Percentiles rank a stretch among this genome's conserved stretches.
phyloP scores from a whole-genome alignment of 2,888 invertebrate species.

The Tetropium fuscum region DNA sequence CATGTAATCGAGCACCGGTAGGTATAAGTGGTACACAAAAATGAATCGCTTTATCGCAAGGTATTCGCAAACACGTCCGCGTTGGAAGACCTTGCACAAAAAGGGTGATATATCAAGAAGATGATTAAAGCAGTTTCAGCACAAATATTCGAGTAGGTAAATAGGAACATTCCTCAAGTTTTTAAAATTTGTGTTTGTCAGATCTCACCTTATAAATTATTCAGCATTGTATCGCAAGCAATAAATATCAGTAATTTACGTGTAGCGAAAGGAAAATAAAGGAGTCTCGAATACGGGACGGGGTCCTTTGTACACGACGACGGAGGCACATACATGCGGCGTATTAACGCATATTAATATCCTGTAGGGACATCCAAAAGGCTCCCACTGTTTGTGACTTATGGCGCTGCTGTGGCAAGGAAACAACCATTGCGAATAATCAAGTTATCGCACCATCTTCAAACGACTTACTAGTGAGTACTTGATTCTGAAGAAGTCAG shows the following conservation, averaged over 20 bases:
- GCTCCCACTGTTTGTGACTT: slow-evolving; percentile 62
- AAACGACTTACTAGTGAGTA: background rate
- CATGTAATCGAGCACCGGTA: slow-evolving; percentile 12
- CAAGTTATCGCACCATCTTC: slow-evolving; percentile 3
- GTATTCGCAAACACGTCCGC: slow-evolving; percentile 26
- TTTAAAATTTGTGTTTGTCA: slow-evolving; percentile 65
- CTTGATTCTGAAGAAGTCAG: too few relatives aligned
- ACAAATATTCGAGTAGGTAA: slow-evolving; percentile 59
- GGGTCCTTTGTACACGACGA: slow-evolving; percentile 42
- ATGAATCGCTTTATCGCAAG: slow-evolving; percentile 16
- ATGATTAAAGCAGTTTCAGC: slow-evolving; percentile 56
- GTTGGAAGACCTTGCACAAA: slow-evolving; percentile 20
- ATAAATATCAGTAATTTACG: slow-evolving; percentile 64
- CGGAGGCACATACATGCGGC: slow-evolving; percentile 47
- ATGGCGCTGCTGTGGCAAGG: slow-evolving; percentile 38
- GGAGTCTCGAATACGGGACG: slow-evolving; percentile 35
- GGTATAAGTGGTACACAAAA: slow-evolving; percentile 14
- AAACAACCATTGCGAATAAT: slow-evolving; percentile 6
- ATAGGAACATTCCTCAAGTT: slow-evolving; percentile 62
- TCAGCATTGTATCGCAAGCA: slow-evolving; percentile 62
- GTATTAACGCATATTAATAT: slow-evolving; percentile 59
- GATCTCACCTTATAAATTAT: slow-evolving; percentile 66
- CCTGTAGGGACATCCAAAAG: slow-evolving; percentile 55
- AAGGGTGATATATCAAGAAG: slow-evolving; percentile 47
- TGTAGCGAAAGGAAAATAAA: slow-evolving; percentile 55